Evolutionary conservation across 2,888 invertebrate genomes (phyloP).

Genomic region (Acleris laterana): DNA sequence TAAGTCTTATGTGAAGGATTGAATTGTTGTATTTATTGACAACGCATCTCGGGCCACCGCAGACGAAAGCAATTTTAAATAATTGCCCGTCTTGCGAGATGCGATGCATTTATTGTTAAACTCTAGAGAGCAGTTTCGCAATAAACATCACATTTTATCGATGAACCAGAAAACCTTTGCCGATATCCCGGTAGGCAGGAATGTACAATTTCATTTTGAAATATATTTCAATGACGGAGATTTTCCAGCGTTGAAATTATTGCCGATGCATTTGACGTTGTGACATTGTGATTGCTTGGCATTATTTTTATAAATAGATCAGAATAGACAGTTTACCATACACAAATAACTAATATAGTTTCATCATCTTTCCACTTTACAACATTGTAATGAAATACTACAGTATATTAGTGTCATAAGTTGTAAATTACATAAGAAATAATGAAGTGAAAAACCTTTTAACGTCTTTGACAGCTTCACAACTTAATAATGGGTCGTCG

Average conservation of each 20-base stretch:
- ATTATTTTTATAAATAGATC: too few relatives aligned
- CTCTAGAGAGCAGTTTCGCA: conserved; percentile 44
- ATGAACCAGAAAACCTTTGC: conserved; percentile 29
- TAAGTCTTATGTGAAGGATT: not conserved
- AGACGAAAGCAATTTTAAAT: conserved; percentile 57
- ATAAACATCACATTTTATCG: conserved; percentile 52
- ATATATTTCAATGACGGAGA: conserved; percentile 6
- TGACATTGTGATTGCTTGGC: too few relatives aligned
- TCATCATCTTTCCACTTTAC: too few relatives aligned
- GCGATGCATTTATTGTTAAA: conserved; percentile 49
- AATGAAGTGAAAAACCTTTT: conserved; percentile 16
- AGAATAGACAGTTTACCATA: too few relatives aligned
- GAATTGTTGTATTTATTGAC: conserved; percentile 17
- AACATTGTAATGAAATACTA: too few relatives aligned
- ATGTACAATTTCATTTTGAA: conserved; percentile 27
- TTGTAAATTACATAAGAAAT: conserved; percentile 15
- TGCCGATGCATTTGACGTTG: not conserved
- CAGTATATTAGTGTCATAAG: not conserved
- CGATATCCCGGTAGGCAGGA: conserved; percentile 21
- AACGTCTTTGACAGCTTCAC: conserved; percentile 23
- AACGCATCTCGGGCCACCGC: conserved; percentile 36
- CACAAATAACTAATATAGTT: too few relatives aligned
- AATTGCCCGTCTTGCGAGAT: conserved; percentile 53
- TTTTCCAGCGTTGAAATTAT: not conserved
- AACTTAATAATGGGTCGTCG: conserved; percentile 24